Evolutionary conservation across 2,113 vertebrate species (phyloP).

Genomic region (Sebastes fasciatus): DNA sequence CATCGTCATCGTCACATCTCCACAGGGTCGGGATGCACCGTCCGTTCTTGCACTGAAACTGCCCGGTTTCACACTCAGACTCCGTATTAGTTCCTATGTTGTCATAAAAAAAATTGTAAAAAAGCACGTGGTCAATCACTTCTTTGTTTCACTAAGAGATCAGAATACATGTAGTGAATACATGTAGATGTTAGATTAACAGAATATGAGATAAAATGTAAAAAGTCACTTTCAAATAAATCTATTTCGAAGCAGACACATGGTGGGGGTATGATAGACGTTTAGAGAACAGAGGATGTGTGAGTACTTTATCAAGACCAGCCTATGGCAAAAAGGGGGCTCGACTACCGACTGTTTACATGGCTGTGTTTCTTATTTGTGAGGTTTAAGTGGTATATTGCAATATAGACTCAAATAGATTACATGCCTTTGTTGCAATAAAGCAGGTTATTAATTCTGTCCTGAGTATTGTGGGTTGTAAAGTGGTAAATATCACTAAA

Average conservation of each 20-base stretch:
- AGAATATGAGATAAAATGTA: background rate
- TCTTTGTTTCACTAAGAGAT: background rate
- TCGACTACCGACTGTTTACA: background rate
- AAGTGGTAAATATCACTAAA: background rate
- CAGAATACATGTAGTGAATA: background rate
- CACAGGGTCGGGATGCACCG: constrained; percentile 95
- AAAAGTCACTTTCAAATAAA: background rate
- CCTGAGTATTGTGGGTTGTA: background rate
- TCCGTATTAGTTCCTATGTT: constrained; percentile 83
- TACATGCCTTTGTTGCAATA: background rate
- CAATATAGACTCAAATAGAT: background rate
- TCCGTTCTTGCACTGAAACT: constrained; percentile 94
- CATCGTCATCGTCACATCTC: constrained; percentile 97
- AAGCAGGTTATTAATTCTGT: background rate
- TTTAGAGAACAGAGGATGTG: background rate
- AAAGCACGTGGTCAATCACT: background rate
- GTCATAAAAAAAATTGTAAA: background rate
- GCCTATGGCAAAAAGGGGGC: background rate
- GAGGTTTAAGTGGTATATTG: background rate
- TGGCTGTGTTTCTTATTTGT: constrained; percentile 8
- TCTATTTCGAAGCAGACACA: background rate
- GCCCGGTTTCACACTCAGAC: constrained; percentile 90
- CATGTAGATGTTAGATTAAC: background rate
- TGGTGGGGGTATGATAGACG: background rate
- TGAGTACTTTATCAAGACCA: background rate